These are phyloP conservation scores for Syngnathus scovelli DNA, from an alignment of 2,113 vertebrate genomes.

Conservation along the genomic window DNA sequence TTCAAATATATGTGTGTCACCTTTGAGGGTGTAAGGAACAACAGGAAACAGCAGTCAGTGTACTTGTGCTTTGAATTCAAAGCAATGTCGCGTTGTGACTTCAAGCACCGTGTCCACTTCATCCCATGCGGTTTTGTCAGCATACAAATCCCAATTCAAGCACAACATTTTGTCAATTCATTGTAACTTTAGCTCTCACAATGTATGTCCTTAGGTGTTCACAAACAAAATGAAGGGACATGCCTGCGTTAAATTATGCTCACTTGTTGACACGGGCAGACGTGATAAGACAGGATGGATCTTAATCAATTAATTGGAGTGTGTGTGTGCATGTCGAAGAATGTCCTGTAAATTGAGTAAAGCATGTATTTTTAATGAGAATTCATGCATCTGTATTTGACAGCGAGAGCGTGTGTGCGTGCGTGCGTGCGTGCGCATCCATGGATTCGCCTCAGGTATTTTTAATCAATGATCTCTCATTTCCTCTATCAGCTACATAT, in stretches of 20 bases:
- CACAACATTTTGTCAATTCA: background rate
- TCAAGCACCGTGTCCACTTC: too few species aligned
- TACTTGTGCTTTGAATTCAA: too few species aligned
- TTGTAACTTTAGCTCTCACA: background rate
- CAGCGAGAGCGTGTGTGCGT: too few species aligned
- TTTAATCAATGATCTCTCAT: background rate
- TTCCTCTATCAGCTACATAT: background rate
- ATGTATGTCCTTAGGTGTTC: background rate
- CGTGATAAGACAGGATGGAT: background rate
- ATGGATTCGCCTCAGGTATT: conserved; percentile 1
- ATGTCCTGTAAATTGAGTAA: too few species aligned
- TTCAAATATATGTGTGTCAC: too few species aligned
- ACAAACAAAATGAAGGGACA: background rate
- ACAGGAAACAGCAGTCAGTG: too few species aligned
- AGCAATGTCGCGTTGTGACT: too few species aligned
- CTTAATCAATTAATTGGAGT: background rate
- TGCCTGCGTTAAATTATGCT: background rate
- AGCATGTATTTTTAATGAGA: too few species aligned
- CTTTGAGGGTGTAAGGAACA: too few species aligned
- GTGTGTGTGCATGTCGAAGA: background rate
- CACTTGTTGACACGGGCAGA: background rate
- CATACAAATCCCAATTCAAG: background rate
- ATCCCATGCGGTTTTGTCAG: too few species aligned
- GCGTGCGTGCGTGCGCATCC: background rate
- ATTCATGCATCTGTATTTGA: too few species aligned